Evolutionary conservation across 2,888 invertebrate genomes (phyloP), one percentile per base, ranked within the genome.

Genomic region (Liodrosophila aerea): DNA sequence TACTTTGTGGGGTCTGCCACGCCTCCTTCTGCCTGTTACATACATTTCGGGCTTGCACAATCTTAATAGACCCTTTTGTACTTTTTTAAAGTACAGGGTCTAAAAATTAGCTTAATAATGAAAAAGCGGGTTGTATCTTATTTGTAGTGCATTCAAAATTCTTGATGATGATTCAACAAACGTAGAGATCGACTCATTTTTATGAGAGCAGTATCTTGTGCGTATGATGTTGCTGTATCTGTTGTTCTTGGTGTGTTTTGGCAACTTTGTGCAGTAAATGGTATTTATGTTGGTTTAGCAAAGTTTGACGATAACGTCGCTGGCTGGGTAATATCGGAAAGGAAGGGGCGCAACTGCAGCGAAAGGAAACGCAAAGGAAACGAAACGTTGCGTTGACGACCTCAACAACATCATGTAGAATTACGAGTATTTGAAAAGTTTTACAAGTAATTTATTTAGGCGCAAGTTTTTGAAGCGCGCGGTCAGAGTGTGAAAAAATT

Each of bases 351-450:
- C 11, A 18, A 41, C n/a, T 13, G 64, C 15, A 41, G 27, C 29
- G 16, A 16, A 18, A 30, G 68, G 59, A 22, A 22, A 22, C 22
- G 22, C 22, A 22, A 39, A 39, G n/a, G 39, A 5, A 59, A 22
- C 16, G 15, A 52, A 13, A 29, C 52, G 64, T 67, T 74, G 81
- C 77, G 74, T 81, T 80, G 82, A 80, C 81, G 84, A 80, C 85
- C 85, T 81, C 83, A 82, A 78, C 74, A 80, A 81, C 81, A 81
- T 81, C 85, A 82, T 82, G 83, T 69, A 78, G 85, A 85, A 81
- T 85, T 81, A 85, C 83, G 85, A 81, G 81, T 80, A 82, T 82
- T 82, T 82, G 83, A 82, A 82, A 82, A 82, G 83, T 82, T 82
- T 82, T 76, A 71, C 73, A 85, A 82, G 85, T 82, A 82, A 82